These are phyloP conservation scores for Aporophyla nigra DNA, from an alignment of 2,888 invertebrate genomes.

Conservation along the genomic window DNA sequence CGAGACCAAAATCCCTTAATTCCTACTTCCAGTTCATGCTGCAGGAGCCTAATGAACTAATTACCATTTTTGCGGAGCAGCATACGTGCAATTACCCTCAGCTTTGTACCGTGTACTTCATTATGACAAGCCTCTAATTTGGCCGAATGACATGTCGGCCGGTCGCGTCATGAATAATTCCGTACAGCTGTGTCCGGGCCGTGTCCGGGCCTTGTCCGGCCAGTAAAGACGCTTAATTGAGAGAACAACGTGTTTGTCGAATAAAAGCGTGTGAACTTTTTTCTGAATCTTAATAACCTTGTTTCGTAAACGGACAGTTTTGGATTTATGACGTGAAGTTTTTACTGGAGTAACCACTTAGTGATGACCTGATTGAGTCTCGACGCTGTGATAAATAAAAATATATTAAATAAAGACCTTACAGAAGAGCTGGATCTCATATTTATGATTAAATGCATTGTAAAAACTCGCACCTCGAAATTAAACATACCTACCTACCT, in stretches of 20 bases:
- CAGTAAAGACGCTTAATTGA: conserved; percentile 86
- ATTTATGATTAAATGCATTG: conserved; percentile 12
- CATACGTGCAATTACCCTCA: conserved; percentile 60
- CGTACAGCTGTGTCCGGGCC: conserved; percentile 70
- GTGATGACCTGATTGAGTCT: conserved; percentile 7
- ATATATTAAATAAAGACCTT: neutral
- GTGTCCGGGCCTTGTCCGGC: conserved; percentile 82
- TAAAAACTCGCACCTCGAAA: conserved; percentile 34
- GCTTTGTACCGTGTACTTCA: conserved; percentile 64
- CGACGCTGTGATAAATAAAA: conserved; percentile 16
- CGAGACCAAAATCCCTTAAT: neutral
- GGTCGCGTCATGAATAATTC: conserved; percentile 87
- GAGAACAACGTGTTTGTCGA: conserved; percentile 84
- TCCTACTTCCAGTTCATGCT: conserved; percentile 28
- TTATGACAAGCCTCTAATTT: conserved; percentile 76
- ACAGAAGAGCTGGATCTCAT: neutral
- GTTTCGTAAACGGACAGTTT: conserved; percentile 68
- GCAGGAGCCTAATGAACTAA: conserved; percentile 63
- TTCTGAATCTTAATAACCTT: conserved; percentile 77
- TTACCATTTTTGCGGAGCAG: conserved; percentile 63
- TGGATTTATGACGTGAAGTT: conserved; percentile 67
- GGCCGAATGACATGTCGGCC: conserved; percentile 78
- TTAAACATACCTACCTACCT: conserved; percentile 55
- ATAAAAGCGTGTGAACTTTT: conserved; percentile 84
- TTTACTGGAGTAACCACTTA: conserved; percentile 47